Evolutionary conservation across 1,140 invertebrate genomes (phyloP).

Genomic region (Pseudomyrmex dendroicus): DNA sequence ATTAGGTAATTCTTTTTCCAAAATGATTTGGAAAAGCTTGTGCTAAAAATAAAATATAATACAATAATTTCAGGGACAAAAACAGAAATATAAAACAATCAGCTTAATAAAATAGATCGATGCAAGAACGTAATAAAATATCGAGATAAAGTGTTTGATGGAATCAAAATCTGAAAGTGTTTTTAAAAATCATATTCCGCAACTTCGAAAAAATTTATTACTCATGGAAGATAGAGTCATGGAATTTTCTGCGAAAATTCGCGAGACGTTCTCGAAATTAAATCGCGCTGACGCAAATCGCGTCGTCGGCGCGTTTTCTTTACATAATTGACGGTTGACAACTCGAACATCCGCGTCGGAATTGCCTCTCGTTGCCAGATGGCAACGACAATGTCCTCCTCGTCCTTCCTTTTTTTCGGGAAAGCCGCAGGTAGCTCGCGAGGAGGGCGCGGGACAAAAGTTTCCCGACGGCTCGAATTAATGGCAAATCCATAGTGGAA

Average conservation of each 20-base stretch:
- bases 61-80: not conserved
- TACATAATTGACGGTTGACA: not conserved
- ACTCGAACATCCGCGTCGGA: not conserved
- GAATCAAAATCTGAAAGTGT: not conserved
- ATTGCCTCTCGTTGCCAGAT: constrained; percentile 55
- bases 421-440: constrained; percentile 75
- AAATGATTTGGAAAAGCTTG: too few relatives aligned
- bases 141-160: not conserved
- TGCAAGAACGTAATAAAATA: not conserved
- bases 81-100: not conserved
- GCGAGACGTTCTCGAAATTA: not conserved
- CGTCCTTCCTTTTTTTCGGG: constrained; percentile 54
- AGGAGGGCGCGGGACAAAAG: constrained; percentile 75
- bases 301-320: not conserved
- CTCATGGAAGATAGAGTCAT: not conserved
- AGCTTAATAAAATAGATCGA: not conserved
- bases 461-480: constrained; percentile 77
- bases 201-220: not conserved
- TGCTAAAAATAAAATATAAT: not conserved
- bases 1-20: too few relatives aligned
- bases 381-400: constrained; percentile 43
- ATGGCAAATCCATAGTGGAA: constrained; percentile 83
- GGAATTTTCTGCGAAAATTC: not conserved
- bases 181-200: not conserved
- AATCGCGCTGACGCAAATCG: constrained; percentile 6